These are phyloP conservation scores for Sterrhoptilus dennistouni DNA, from an alignment of 2,113 vertebrate genomes.

Conservation along the genomic window DNA sequence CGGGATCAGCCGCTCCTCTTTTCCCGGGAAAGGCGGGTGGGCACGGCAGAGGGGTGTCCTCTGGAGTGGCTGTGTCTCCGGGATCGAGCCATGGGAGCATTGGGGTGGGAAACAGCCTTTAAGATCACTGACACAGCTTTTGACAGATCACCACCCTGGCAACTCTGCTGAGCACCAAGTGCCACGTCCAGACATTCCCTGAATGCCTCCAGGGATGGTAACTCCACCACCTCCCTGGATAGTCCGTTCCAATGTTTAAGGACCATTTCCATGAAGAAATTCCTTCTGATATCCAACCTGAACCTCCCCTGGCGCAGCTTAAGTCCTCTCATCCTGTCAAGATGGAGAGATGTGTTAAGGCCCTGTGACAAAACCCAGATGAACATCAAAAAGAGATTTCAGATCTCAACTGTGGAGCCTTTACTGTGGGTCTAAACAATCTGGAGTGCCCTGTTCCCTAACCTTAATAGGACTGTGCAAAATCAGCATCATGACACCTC, in stretches of 20 bases:
- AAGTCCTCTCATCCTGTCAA: neutral
- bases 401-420: neutral
- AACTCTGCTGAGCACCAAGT: neutral
- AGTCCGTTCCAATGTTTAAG: neutral
- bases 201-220: neutral
- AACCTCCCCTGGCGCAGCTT: fast-evolving
- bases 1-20: neutral
- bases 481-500: neutral
- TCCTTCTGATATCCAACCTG: neutral
- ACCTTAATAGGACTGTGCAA: neutral
- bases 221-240: neutral
- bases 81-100: neutral
- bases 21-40: neutral
- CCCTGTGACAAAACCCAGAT: neutral
- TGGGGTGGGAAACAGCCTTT: neutral
- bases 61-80: neutral
- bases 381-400: neutral
- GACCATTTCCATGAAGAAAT: neutral
- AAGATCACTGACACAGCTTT: neutral
- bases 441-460: neutral
- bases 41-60: fast-evolving
- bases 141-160: neutral
- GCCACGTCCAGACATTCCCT: fast-evolving
- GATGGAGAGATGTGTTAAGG: fast-evolving
- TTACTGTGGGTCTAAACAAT: neutral